These are phyloP conservation scores for Equus przewalskii DNA, from an alignment of 2,113 vertebrate species.

Conservation along the genomic window DNA sequence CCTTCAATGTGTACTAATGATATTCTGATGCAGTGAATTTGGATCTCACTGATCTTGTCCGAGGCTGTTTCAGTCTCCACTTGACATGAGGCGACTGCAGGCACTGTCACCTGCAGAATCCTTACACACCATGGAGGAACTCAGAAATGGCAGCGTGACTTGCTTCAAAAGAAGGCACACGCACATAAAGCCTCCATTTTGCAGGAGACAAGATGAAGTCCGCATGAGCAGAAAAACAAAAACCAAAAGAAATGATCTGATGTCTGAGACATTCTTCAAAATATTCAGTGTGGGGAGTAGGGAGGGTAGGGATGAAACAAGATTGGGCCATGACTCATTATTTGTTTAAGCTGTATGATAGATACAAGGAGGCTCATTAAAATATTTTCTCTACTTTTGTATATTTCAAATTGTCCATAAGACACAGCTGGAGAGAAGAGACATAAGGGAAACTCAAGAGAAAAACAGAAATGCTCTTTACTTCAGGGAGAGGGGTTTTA, in stretches of 20 bases:
- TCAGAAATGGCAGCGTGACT: not conserved
- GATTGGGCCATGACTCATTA: not conserved
- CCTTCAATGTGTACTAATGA: not conserved
- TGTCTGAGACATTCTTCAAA: not conserved
- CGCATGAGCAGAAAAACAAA: not conserved
- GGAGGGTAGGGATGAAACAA: not conserved
- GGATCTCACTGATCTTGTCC: not conserved
- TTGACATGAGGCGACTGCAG: not conserved
- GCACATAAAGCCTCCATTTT: not conserved
- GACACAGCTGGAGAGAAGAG: not conserved
- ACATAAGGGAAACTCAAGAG: not conserved
- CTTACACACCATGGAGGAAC: not conserved
- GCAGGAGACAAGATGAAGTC: not conserved
- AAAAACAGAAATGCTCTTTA: slow-evolving; percentile 29
- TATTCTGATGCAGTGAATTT: not conserved
- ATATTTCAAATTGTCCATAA: not conserved
- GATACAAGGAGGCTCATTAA: slow-evolving; percentile 31
- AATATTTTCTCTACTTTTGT: slow-evolving; percentile 38
- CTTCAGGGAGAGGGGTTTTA: not conserved
- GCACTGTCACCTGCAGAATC: not conserved
- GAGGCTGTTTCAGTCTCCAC: not conserved
- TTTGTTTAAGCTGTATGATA: not conserved
- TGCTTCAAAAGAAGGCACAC: not conserved
- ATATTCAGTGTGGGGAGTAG: not conserved
- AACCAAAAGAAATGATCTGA: not conserved